Base-by-base conservation (phyloP, 2,113 vertebrate species). In the Hemiprocne comata region DNA sequence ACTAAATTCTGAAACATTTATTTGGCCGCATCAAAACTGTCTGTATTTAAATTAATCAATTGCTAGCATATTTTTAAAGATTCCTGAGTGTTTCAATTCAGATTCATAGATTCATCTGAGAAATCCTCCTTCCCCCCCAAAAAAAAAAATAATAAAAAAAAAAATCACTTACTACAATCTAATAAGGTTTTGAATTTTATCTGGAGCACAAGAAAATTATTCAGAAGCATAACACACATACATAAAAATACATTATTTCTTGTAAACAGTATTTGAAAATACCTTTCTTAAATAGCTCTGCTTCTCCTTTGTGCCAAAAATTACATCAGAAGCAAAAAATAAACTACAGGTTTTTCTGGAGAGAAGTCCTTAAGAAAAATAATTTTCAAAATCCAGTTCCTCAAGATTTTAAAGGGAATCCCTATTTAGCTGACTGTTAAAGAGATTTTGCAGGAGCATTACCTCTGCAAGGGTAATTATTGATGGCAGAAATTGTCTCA, bases 271-370 rank as follows among this genome's bases (percentile, higher is more conserved):
- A 2, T 18, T 57, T 20, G 3, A 51, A 64, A 85, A 31, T 48
- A 31, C 11, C 0, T 60, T 75, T 77, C 18, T 33, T 38, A 76
- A n/a, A 25, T n/a, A 60, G 6, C 2, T 19, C 0, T 5, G 44
- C 23, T 54, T 50, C 24, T 73, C n/a, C 33, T 77, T 44, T 8
- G 44, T 13, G 61, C 4, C 9, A 70, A 74, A 60, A 90, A 53
- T 38, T 11, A 92, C 40, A 9, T 36, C 33, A 69, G 33, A 60
- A 78, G 8, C 4, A 78, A 66, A 76, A 73, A 64, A 51, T 5
- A 1, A 26, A 73, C 46, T 48, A 58, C 2, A 0, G 3, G 12
- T 1, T 42, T 82, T 77, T 0, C 16, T 85, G 28, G 13, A 9
- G 24, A 55, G 14, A 46, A 69, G 13, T 40, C 33, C 23, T 65